Conservation (phyloP, 1,140 invertebrate species). For the Eueides isabella region DNA sequence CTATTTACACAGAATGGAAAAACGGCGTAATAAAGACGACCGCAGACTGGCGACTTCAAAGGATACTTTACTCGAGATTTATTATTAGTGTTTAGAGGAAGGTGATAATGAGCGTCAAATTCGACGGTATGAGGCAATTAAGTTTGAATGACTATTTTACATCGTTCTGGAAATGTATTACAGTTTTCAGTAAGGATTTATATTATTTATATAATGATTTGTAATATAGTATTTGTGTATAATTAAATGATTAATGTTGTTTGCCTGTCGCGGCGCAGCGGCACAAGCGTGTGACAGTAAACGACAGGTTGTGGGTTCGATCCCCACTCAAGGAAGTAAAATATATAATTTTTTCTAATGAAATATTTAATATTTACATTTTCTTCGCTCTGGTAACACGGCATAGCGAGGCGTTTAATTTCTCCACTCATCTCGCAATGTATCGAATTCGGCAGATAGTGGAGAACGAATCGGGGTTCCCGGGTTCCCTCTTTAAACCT, state of each 20-base stretch:
- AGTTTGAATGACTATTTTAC: conserved; percentile 13
- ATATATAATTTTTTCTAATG: no score
- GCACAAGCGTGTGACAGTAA: no score
- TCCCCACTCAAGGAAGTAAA: no score
- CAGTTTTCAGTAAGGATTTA: not conserved
- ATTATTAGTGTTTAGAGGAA: conserved; percentile 22
- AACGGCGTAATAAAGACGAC: conserved; percentile 23
- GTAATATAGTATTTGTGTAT: not conserved
- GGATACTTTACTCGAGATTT: conserved; percentile 8
- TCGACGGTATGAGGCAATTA: conserved; percentile 12
- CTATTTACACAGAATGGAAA: conserved; percentile 20
- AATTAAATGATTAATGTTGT: not conserved
- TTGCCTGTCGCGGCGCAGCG: no score
- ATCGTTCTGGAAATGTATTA: conserved; percentile 11
- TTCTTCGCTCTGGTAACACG: no score
- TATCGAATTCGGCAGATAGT: no score
- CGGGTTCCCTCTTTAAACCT: no score
- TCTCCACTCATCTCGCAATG: no score
- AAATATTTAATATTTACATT: no score
- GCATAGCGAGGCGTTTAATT: no score
- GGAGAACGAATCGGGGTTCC: no score
- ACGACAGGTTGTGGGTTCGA: no score
- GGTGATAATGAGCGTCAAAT: conserved; percentile 22
- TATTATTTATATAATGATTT: not conserved
- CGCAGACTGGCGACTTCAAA: conserved; percentile 28